Evolutionary conservation across 2,113 vertebrate genomes (phyloP), one percentile per base, ranked within the genome.

Genomic region (Salvelinus sp.): DNA sequence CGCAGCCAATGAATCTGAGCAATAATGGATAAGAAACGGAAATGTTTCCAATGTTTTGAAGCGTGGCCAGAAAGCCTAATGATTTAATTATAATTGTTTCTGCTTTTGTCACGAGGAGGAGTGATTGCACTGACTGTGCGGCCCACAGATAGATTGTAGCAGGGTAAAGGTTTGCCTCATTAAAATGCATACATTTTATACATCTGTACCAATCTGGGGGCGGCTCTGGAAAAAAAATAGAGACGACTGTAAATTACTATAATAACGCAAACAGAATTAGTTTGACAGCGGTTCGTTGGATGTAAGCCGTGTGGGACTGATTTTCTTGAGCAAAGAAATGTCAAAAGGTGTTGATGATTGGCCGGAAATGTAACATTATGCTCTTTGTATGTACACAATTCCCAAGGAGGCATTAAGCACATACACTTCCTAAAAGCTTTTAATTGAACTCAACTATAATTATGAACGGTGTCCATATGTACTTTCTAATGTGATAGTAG

Each of bases 131-230:
- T 74, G 72, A 33, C 33, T 33, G 33, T 65, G 72, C 38, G 76
- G 70, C 74, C 50, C 79, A 70, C 23, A 81, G 79, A 82, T 78
- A 76, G 74, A 84, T 84, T 54, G 58, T 47, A 62, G 83, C 16
- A 72, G 79, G 86, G 86, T 88, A 80, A 86, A 75, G 82, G 83
- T 76, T 25, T 65, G 70, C 50, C 83, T 89, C 80, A 89, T 91
- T 89, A 88, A 83, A 81, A 90, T 79, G 78, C 77, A 87, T 79
- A 77, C 20, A 78, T 44, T 82, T 70, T 63, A 77, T 77, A 70
- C 63, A 68, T 76, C 66, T 69, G 70, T 74, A 47, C 4, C 48
- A 44, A 70, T 67, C 69, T 69, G 14, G 68, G 63, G 64, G 38
- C 72, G 44, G 77, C 75, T 70, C 44, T n/a, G 76, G 75, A 44